phyloP scores from a whole-genome alignment of 2,888 invertebrate genomes.

The Heliconius charithonia region DNA sequence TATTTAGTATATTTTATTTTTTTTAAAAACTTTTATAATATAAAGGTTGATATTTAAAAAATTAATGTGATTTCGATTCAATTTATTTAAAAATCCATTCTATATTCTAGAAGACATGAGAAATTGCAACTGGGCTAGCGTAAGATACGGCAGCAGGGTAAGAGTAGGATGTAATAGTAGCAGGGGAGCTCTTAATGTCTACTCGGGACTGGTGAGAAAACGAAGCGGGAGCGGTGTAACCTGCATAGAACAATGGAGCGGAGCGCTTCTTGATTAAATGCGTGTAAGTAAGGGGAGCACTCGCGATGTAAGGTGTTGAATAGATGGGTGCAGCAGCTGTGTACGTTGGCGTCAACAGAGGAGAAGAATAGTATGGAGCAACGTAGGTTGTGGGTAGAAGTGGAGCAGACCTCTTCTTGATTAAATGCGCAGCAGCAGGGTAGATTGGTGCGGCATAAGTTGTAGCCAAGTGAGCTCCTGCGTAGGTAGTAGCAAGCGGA shows the following conservation, averaged over 20 bases:
- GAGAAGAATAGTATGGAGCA: slow-evolving; percentile 49
- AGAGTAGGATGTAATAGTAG: slow-evolving; percentile 55
- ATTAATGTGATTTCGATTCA: not conserved
- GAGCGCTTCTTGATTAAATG: slow-evolving; percentile 69
- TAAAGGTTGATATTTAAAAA: not conserved
- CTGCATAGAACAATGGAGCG: slow-evolving; percentile 51
- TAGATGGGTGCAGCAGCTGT: slow-evolving; percentile 54
- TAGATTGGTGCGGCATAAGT: slow-evolving; percentile 50
- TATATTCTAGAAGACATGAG: slow-evolving; percentile 4
- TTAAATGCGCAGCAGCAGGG: slow-evolving; percentile 60
- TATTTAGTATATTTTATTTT: not conserved
- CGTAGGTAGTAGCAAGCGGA: slow-evolving; percentile 25
- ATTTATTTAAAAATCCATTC: no score
- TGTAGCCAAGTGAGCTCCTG: slow-evolving; percentile 47
- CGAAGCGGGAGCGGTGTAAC: slow-evolving; percentile 60
- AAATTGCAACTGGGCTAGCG: slow-evolving; percentile 47
- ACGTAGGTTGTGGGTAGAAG: slow-evolving; percentile 51
- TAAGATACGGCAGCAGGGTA: slow-evolving; percentile 52
- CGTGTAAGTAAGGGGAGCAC: slow-evolving; percentile 57
- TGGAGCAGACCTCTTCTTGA: slow-evolving; percentile 65
- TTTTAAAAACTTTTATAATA: no score
- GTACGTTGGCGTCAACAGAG: slow-evolving; percentile 58
- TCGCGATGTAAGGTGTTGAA: slow-evolving; percentile 57
- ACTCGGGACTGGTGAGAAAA: slow-evolving; percentile 61
- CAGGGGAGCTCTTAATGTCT: slow-evolving; percentile 56